Evolutionary conservation across 2,113 vertebrate species (phyloP).

Genomic region (Scomber colias): DNA sequence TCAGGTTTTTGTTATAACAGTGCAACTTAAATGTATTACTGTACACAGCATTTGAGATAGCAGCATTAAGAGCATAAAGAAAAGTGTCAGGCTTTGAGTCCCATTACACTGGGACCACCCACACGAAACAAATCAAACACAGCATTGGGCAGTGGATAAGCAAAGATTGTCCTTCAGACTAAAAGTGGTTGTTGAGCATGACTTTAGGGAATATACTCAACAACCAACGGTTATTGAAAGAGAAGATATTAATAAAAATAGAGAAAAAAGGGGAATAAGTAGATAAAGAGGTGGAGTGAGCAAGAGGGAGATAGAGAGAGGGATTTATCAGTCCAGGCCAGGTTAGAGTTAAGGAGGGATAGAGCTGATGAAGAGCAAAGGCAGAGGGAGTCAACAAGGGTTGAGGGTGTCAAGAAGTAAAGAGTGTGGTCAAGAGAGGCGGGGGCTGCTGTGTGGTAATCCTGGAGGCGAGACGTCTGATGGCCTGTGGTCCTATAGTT

Average conservation of each 20-base stretch:
- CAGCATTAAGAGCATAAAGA: background rate
- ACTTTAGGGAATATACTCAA: background rate
- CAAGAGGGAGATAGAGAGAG: too few species aligned
- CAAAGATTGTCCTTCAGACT: constrained; percentile 28
- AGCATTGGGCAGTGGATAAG: constrained; percentile 10
- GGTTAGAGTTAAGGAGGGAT: constrained; percentile 6
- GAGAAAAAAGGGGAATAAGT: background rate
- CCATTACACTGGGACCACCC: constrained; percentile 2
- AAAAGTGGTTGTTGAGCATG: background rate
- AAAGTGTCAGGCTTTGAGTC: constrained; percentile 8
- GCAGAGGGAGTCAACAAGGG: background rate
- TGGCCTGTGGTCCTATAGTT: constrained; percentile 60
- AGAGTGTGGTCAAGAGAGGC: constrained; percentile 4
- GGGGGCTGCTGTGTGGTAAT: constrained; percentile 20
- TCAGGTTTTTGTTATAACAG: background rate
- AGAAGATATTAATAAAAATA: background rate
- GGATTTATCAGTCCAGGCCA: background rate
- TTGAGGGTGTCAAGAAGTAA: constrained; percentile 29
- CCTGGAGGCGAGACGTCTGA: constrained; percentile 59
- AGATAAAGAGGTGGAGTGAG: background rate
- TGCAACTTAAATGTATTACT: background rate
- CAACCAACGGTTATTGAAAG: constrained; percentile 7
- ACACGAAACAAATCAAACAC: constrained; percentile 5
- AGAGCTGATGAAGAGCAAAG: constrained; percentile 11
- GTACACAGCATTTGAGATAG: background rate